These are phyloP conservation scores for Cryptotis parvus DNA, from an alignment of 2,113 vertebrate species.

Conservation along the genomic window DNA sequence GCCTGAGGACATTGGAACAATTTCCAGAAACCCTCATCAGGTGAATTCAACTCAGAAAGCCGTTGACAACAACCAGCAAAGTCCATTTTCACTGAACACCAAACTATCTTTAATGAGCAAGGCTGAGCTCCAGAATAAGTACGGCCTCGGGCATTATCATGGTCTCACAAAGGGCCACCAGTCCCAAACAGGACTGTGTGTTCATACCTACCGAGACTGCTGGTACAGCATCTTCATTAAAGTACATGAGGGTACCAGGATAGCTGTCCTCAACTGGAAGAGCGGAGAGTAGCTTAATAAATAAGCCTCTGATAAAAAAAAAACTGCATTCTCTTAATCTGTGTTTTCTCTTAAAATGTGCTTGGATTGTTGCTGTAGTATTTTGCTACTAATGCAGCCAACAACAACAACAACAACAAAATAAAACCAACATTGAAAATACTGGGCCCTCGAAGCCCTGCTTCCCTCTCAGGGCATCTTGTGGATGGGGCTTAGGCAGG, in stretches of 20 bases:
- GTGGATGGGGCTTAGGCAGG: not conserved
- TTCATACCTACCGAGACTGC: not conserved
- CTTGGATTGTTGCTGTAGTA: not conserved
- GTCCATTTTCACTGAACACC: not conserved
- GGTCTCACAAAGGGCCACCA: not conserved
- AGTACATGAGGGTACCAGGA: not conserved
- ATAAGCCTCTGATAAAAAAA: not conserved
- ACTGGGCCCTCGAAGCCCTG: not conserved
- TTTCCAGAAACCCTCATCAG: not conserved
- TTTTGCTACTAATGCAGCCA: not conserved
- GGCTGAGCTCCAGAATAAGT: not conserved
- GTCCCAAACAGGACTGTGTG: not conserved
- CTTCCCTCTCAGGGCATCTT: not conserved
- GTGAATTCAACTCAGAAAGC: not conserved
- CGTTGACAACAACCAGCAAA: not conserved
- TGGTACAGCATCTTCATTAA: not conserved
- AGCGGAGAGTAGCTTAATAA: not conserved
- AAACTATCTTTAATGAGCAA: not conserved
- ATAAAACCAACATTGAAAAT: not conserved
- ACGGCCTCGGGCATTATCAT: not conserved
- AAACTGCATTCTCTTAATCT: not conserved
- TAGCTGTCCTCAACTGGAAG: not conserved
- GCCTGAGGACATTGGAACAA: not conserved
- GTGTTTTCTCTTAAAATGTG: not conserved
- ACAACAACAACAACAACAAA: not conserved